Evolutionary conservation across 1,140 invertebrate species (phyloP).

Genomic region (Stenopsyche tienmushanensis): DNA sequence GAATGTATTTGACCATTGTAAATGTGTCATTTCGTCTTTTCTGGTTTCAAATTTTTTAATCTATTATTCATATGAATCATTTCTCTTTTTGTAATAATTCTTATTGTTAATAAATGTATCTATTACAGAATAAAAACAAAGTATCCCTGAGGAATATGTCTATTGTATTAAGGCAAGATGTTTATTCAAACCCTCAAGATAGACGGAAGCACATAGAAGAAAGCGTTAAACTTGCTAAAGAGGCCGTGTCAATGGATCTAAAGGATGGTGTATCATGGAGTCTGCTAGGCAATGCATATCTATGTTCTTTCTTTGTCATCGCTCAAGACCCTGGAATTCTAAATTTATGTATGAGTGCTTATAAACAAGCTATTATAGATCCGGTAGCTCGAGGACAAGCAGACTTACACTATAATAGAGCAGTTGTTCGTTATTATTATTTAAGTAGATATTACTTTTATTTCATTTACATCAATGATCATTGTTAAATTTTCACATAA

Average conservation of each 20-base stretch:
- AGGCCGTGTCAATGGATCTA: constrained; percentile 78
- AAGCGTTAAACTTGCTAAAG: constrained; percentile 78
- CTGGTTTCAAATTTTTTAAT: background rate
- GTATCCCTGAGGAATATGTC: constrained; percentile 78
- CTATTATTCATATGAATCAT: background rate
- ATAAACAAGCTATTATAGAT: constrained; percentile 78
- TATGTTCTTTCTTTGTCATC: constrained; percentile 77
- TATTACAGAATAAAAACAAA: constrained; percentile 72
- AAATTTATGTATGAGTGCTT: constrained; percentile 77
- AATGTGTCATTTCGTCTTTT: background rate
- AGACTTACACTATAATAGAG: constrained; percentile 85
- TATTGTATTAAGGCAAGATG: constrained; percentile 77
- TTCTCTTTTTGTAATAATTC: background rate
- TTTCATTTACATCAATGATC: constrained; percentile 14
- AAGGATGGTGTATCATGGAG: constrained; percentile 85
- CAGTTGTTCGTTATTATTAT: constrained; percentile 63
- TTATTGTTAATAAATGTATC: constrained; percentile 1
- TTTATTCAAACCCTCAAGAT: constrained; percentile 55
- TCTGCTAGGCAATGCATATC: constrained; percentile 82
- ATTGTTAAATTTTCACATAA: constrained; percentile 42
- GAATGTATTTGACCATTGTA: too few species aligned
- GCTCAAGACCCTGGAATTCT: constrained; percentile 72
- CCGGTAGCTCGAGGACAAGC: constrained; percentile 69
- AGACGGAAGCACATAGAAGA: constrained; percentile 66
- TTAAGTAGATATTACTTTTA: constrained; percentile 31